Base-by-base conservation (phyloP, 2,888 invertebrate species). In the Drosophila bunnanda region DNA sequence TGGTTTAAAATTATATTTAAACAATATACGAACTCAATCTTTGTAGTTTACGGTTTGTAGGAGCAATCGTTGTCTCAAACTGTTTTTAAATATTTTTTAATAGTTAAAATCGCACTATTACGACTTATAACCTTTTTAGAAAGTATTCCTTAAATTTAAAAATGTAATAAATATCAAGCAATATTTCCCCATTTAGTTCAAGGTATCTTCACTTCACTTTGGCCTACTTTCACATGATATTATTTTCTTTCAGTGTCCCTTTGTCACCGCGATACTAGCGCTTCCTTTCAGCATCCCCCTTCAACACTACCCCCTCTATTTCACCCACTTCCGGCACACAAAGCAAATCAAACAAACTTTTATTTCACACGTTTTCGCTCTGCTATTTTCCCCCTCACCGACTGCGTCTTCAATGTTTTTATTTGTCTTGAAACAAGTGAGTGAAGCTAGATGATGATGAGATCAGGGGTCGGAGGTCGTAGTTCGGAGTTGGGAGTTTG, bases 361-460 rank as follows among this genome's bases (percentile, higher is more conserved):
- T 76, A 73, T 85, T 84, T 88, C 88, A 88, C 80, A 88, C 80
- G 88, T 82, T 84, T 73, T 87, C 85, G 88, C 75, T 84, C 56
- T 57, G 56, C 64, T 64, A 44, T 25, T 71, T 34, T 44, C 41
- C 55, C 39, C 53, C 53, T 20, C 54, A 28, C 22, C n/a, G 61
- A 64, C 25, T 62, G 32, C 48, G 43, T 57, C 12, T 41, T 25
- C 64, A 57, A 59, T 75, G 61, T 78, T 76, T 78, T 62, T 84
- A 76, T 82, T 84, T 83, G 88, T 60, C 78, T 75, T 85, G 85
- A 83, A 83, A 83, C 83, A 83, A 83, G 88, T 85, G 88, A 87
- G 73, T 80, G 70, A 48, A 48, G 44, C 60, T 46, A 38, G 38
- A 41, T 36, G 46, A 30, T 30, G 39, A 13, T 38, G 52, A 39